Base-by-base conservation (phyloP, 2,113 vertebrate genomes). In the Bagarius yarrelli region DNA sequence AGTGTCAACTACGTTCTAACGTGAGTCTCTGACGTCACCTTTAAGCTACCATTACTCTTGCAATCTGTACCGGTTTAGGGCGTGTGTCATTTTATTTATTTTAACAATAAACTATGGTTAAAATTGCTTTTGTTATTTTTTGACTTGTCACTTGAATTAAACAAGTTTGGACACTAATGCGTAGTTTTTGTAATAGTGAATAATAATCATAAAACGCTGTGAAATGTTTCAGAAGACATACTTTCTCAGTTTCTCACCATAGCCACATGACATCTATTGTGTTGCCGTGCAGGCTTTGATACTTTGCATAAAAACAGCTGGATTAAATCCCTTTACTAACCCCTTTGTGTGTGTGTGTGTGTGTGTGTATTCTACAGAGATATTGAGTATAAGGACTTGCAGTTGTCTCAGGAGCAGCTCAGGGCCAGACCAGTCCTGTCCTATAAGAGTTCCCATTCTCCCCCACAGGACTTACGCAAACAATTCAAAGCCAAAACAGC, bases 1-100 rank as follows among this genome's bases (percentile, higher is more conserved):
- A 97, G 97, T 84, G 95, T 98, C 88, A 98, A 98, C 94, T 96
- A 98, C 87, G 97, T 97, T 81, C 95, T 98, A 87, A 98, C 95
- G 97, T 98, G 95, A 98, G 97, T 96, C 53, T 64, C 66, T 0
- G 3, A 55, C 25, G 15, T 32, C 30, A 47, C 25, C 36, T 25
- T 18, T 77, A 21, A 61, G 36, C 36, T 40, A 40, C n/a, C 36
- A 40, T 40, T 40, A 8, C 36, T 47, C 44, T 8, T 5, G 11
- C 44, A 47, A 47, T 72, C 25, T 18, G 16, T 16, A 27, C 27
- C n/a, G 15, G 4, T 47, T 50, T 70, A 25, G 1, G 23, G 23
- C 5, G 6, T n/a, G 3, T 18, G 23, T 16, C 12, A 30, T 52
- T 12, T 72, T 53, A 18, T 30, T 52, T 71, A 18, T 70, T 71